phyloP scores from a whole-genome alignment of 2,797 vertebrate genomes.

The Chelmon rostratus region DNA sequence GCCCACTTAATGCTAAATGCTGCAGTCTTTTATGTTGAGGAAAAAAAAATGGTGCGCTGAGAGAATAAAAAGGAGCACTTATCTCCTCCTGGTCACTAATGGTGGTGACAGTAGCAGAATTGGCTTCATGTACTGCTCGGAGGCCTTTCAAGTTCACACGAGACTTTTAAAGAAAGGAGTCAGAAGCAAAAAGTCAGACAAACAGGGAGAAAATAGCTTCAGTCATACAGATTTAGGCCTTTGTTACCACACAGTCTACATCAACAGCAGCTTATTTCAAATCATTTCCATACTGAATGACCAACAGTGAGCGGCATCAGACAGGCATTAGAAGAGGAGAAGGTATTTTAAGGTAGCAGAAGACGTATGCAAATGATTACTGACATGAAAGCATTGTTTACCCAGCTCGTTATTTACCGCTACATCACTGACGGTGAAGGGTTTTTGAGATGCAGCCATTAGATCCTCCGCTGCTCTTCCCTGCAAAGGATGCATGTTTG shows the following conservation, averaged over 20 bases:
- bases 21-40: conserved; percentile 69
- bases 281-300: neutral
- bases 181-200: conserved; percentile 12
- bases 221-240: neutral
- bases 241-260: neutral
- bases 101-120: conserved; percentile 52
- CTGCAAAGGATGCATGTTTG: neutral
- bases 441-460: conserved; percentile 23
- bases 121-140: conserved; percentile 38
- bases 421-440: conserved; percentile 26
- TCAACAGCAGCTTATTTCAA: neutral
- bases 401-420: conserved; percentile 27
- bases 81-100: conserved; percentile 70
- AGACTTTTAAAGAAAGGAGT: conserved; percentile 10
- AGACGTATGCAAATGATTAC: conserved; percentile 25
- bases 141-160: conserved; percentile 35
- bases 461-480: neutral
- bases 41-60: conserved; percentile 33
- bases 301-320: neutral
- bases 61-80: conserved; percentile 66
- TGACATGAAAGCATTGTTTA: conserved; percentile 33
- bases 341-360: conserved; percentile 24
- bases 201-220: neutral
- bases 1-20: conserved; percentile 69
- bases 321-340: neutral